Evolutionary conservation across 2,888 invertebrate species (phyloP).

Genomic region (Harpalus rubripes): DNA sequence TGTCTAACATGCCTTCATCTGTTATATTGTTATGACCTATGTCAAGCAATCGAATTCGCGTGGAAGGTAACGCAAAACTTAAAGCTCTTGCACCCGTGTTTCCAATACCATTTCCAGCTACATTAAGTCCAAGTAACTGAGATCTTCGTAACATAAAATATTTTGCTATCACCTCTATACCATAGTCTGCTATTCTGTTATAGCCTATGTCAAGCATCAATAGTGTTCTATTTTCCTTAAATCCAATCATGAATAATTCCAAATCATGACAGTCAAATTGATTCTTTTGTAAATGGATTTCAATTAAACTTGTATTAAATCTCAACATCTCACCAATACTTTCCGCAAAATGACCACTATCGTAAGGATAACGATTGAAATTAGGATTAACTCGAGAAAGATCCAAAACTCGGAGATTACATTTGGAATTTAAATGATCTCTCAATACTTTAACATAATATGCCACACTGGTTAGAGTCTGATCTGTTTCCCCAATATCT

Average conservation of each 20-base stretch:
- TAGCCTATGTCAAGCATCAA: constrained; percentile 81
- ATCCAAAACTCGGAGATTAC: constrained; percentile 75
- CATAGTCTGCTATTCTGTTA: constrained; percentile 82
- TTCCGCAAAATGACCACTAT: constrained; percentile 72
- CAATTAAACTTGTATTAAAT: constrained; percentile 77
- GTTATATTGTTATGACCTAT: constrained; percentile 80
- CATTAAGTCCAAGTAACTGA: constrained; percentile 78
- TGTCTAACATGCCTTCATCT: constrained; percentile 78
- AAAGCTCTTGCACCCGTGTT: constrained; percentile 81
- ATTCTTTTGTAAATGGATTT: constrained; percentile 82
- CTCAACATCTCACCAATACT: constrained; percentile 73
- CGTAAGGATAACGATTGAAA: constrained; percentile 71
- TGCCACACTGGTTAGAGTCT: constrained; percentile 80
- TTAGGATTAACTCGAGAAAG: constrained; percentile 76
- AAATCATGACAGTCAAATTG: constrained; percentile 82
- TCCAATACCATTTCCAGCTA: constrained; percentile 80
- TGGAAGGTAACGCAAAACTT: constrained; percentile 80
- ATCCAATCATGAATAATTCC: constrained; percentile 79
- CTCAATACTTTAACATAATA: constrained; percentile 78
- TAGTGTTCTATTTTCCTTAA: constrained; percentile 79
- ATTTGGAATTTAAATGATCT: constrained; percentile 70
- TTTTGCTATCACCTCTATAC: constrained; percentile 79
- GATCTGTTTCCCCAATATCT: constrained; percentile 81
- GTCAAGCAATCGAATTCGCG: constrained; percentile 81
- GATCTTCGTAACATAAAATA: constrained; percentile 79